Evolutionary conservation across 2,888 invertebrate genomes (phyloP).

Genomic region (Macrophya alboannulata): DNA sequence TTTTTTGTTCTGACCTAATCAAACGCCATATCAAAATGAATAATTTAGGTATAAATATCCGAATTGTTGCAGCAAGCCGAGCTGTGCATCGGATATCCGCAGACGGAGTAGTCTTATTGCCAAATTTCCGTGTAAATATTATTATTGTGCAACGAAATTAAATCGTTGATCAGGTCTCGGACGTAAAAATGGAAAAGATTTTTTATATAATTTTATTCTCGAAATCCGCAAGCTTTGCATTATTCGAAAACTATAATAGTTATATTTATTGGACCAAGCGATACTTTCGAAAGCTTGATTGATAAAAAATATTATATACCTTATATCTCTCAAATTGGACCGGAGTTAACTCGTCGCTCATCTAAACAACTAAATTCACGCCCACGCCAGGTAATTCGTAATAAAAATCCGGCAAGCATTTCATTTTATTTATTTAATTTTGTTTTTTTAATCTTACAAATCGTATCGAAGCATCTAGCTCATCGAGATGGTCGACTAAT

Average conservation of each 20-base stretch:
- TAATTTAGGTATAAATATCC: not conserved
- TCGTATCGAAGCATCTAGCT: conserved; percentile 6
- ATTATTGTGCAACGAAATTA: not conserved
- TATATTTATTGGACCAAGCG: conserved; percentile 29
- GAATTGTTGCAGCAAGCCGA: too few species aligned
- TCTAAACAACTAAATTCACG: not conserved
- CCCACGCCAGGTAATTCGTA: not conserved
- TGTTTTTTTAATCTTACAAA: not conserved
- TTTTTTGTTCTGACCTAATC: not conserved
- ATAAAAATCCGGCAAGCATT: not conserved
- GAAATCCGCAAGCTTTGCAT: conserved; percentile 26
- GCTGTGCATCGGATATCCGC: not conserved
- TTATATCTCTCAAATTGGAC: not conserved
- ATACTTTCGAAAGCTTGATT: not conserved
- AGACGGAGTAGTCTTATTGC: not conserved
- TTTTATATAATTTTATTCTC: not conserved
- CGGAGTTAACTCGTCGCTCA: not conserved
- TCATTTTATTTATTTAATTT: too few species aligned
- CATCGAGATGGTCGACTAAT: not conserved
- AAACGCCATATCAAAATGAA: not conserved
- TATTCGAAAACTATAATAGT: conserved; percentile 4
- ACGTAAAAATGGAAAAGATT: not conserved
- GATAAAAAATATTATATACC: conserved; percentile 24
- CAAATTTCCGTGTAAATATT: conserved; percentile 2
- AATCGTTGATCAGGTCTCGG: not conserved